Percentiles rank a stretch among this genome's conserved stretches.
Evolutionary conservation across 2,888 invertebrate genomes (phyloP).

Genomic region (Calliphora vomitoria): DNA sequence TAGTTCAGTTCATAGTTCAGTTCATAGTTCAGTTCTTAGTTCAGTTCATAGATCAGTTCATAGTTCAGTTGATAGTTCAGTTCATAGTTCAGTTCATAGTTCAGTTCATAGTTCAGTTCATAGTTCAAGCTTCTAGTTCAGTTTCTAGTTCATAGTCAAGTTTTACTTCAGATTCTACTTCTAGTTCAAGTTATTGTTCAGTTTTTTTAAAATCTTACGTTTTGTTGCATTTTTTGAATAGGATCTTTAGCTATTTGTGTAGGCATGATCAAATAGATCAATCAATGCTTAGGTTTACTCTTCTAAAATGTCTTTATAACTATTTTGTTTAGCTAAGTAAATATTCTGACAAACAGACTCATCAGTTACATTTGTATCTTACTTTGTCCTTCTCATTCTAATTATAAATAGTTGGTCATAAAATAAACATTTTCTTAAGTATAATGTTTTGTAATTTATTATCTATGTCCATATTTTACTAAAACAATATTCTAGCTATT

Average conservation of each 20-base stretch:
- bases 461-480: slow-evolving; percentile 16
- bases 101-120: too few relatives aligned
- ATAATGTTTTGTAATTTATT: slow-evolving; percentile 32
- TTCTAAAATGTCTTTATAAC: background rate
- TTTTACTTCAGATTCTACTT: too few relatives aligned
- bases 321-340: background rate
- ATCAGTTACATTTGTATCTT: background rate
- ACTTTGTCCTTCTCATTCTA: background rate
- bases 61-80: too few relatives aligned
- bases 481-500: background rate
- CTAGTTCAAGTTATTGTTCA: background rate
- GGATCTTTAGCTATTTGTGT: background rate
- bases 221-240: background rate
- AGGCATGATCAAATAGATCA: background rate
- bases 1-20: too few relatives aligned
- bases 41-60: too few relatives aligned
- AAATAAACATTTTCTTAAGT: slow-evolving; percentile 21
- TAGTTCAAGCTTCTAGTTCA: too few relatives aligned
- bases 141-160: too few relatives aligned
- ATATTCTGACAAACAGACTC: background rate
- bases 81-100: too few relatives aligned
- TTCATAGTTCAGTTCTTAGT: too few relatives aligned
- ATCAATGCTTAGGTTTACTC: background rate
- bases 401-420: slow-evolving; percentile 16
- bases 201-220: background rate